Base-by-base conservation (phyloP, 2,797 vertebrate species). In the Enteromius mattozi region DNA sequence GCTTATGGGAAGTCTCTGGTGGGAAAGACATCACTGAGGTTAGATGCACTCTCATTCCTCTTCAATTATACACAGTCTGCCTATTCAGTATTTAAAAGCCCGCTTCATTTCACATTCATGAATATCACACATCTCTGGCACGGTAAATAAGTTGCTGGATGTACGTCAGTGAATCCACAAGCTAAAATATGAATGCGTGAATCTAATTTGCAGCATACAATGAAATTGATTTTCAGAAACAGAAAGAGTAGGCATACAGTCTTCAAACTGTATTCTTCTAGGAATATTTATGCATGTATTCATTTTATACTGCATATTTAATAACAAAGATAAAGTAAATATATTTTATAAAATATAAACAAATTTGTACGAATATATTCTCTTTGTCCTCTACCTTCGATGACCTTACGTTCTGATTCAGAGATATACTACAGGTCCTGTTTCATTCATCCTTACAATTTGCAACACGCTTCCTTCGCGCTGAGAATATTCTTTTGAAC, bases 41-140 rank as follows among this genome's bases (percentile, higher is more conserved):
- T 75, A 86, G 88, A 89, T 86, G 85, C 80, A 78, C 86, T 83
- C 79, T 89, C 82, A 61, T 86, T 90, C 89, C 89, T 88, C 89
- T 88, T 90, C 85, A 89, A 89, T 91, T 88, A 89, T 88, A 87
- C 82, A 84, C 87, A 81, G 81, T 88, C 89, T 84, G 88, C 71
- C 91, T 90, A 84, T 89, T 92, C 68, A 85, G 86, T 88, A 71
- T 91, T 86, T 92, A 83, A 91, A 91, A 89, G 81, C 90, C 84
- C 63, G 61, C 79, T 88, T 90, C 86, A 85, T 91, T 90, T 91
- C 84, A 47, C 86, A 90, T 91, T 89, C 88, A 89, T 87, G 88
- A 90, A 84, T 85, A 84, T 85, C 82, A 83, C 89, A 79, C 79
- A 47, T 88, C 90, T 89, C 85, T 91, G 90, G 90, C 87, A 89